Percentiles rank a stretch among this genome's conserved stretches.
Conservation (phyloP, 2,888 invertebrate species). For the Drosophila mimetica region DNA sequence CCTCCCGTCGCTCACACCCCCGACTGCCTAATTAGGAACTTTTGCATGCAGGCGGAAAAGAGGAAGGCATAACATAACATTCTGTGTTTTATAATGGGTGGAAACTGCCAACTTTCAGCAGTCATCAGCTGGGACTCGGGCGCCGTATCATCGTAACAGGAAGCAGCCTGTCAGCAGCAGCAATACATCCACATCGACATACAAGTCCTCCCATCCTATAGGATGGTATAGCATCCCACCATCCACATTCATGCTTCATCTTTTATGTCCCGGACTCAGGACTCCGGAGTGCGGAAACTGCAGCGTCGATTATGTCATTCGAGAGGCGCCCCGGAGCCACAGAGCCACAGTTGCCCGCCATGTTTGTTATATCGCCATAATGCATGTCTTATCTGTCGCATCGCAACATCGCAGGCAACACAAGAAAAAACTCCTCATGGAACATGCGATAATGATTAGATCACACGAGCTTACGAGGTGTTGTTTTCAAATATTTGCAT, state of each 20-base stretch:
- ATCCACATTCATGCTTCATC: conserved; percentile 14
- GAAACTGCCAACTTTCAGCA: conserved; percentile 23
- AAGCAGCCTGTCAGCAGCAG: conserved; percentile 34
- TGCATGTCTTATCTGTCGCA: conserved; percentile 74
- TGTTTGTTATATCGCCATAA: conserved; percentile 66
- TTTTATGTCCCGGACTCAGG: conserved; percentile 13
- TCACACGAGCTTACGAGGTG: conserved; percentile 10
- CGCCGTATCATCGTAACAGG: conserved; percentile 53
- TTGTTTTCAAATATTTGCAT: conserved; percentile 3
- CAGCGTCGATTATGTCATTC: conserved; percentile 76
- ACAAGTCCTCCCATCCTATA: background rate
- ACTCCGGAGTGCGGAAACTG: conserved; percentile 60
- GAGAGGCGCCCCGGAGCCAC: conserved; percentile 26
- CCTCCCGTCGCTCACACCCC: conserved; percentile 19
- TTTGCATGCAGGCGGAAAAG: conserved; percentile 33
- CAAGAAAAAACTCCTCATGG: conserved; percentile 30
- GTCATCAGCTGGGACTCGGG: conserved; percentile 42
- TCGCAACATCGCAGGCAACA: conserved; percentile 43
- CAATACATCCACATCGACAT: conserved; percentile 11
- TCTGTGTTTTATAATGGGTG: conserved; percentile 27
- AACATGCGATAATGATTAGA: conserved; percentile 32
- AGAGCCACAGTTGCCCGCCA: conserved; percentile 6
- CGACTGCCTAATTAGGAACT: conserved; percentile 65
- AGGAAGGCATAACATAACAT: conserved; percentile 10
- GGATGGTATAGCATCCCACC: background rate